Conservation (phyloP, 2,888 invertebrate genomes). For the Drosophila quinaria region DNA sequence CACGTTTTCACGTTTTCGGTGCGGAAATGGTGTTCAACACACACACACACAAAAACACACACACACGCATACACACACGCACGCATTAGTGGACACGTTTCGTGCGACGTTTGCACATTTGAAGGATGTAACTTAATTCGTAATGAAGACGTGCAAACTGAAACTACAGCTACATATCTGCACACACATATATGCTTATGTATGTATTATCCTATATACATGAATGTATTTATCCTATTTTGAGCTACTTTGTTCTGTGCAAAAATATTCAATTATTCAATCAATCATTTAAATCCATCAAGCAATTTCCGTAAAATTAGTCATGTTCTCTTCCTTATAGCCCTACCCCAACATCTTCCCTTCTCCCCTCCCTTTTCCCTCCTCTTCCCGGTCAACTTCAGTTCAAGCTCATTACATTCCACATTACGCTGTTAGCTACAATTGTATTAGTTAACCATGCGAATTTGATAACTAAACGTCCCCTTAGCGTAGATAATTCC, state of each 20-base stretch:
- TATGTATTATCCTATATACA: neutral
- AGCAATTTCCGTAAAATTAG: constrained; percentile 74
- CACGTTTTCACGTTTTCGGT: constrained; percentile 62
- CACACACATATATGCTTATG: constrained; percentile 2
- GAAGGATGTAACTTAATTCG: constrained; percentile 78
- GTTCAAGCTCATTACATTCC: neutral
- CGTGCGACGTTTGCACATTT: constrained; percentile 76
- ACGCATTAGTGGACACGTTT: constrained; percentile 58
- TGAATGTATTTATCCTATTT: constrained; percentile 22
- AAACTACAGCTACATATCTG: constrained; percentile 41
- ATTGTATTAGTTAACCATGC: constrained; percentile 11
- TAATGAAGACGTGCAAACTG: constrained; percentile 75
- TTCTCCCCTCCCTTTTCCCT: neutral
- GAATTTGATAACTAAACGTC: constrained; percentile 35
- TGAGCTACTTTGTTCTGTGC: constrained; percentile 22
- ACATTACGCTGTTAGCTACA: constrained; percentile 3
- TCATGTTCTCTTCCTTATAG: constrained; percentile 20
- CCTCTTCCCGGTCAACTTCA: neutral
- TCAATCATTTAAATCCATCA: constrained; percentile 77
- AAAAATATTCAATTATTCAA: constrained; percentile 75
- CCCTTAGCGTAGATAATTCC: neutral
- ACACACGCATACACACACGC: constrained; percentile 31
- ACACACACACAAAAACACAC: constrained; percentile 40
- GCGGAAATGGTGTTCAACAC: constrained; percentile 69
- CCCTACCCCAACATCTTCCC: neutral